Base-by-base conservation (phyloP, 2,888 invertebrate genomes). In the Melieria crassipennis region DNA sequence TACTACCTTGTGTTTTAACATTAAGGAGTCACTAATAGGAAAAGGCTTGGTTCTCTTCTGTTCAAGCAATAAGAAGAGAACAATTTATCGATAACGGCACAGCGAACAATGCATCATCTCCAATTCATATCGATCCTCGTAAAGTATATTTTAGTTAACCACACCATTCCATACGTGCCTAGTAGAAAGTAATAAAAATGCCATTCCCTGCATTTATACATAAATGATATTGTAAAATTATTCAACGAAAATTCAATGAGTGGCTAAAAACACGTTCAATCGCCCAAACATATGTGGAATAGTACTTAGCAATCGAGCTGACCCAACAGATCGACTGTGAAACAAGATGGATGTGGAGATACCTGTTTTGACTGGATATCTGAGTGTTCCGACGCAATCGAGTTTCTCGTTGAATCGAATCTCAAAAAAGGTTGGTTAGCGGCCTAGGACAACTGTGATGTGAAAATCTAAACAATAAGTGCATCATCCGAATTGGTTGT, bases 381-480 rank as follows among this genome's bases (percentile, higher is more conserved):
- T 95, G 82, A 89, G 93, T 84, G 90, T 94, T 87, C 94, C 94
- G 84, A 92, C 94, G 78, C 91, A 90, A 79, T 85, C 86, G 83
- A 91, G 91, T 85, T 91, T 90, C 85, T 89, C 92, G 80, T 90
- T 92, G 81, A 92, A 91, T 84, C 90, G 94, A 88, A 92, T 93
- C 87, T 92, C 93, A 79, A 90, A 92, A 88, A 92, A 91, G 90
- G 92, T 91, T 88, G 78, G 70, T 65, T 62, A 4, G 30, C 3
- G 30, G 30, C 3, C 30, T 30, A 30, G 30, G 30, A 30, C 3
- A 30, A 30, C 30, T 30, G 30, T 30, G 30, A 30, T 30, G 30
- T 30, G 30, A 30, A 30, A 30, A 30, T 30, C 30, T 30, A 30
- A 30, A 30, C 30, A 30, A 30, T 30, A 30, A 30, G 30, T 30